A percentile compares a stretch with the other conserved stretches of the same genome.
Conservation (phyloP, 2,113 vertebrate species). For the Bubo scandiacus region DNA sequence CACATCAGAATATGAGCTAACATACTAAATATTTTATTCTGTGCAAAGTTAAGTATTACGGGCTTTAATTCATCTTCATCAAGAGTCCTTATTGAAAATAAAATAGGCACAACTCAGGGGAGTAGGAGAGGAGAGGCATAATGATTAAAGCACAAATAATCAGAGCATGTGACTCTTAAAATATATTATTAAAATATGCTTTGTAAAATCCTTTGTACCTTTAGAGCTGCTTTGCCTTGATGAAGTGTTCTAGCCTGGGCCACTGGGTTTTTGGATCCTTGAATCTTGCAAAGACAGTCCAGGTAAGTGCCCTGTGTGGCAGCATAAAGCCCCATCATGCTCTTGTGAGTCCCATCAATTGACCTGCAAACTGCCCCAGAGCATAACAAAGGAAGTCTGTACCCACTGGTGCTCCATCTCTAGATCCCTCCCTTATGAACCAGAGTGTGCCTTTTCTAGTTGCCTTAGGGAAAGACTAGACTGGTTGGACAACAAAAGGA, state of each 20-base stretch:
- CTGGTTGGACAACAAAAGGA: fast-evolving
- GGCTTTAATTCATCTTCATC: conserved; percentile 25
- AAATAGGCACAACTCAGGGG: background rate
- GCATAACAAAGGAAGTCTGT: background rate
- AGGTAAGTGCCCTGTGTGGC: too few relatives aligned
- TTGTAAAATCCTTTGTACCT: background rate
- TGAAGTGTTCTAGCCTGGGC: background rate
- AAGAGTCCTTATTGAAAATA: background rate
- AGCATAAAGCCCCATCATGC: background rate
- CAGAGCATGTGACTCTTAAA: background rate
- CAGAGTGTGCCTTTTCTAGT: background rate
- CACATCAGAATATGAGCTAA: background rate
- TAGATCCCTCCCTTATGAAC: background rate
- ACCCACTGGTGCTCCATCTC: fast-evolving
- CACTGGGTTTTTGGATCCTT: background rate
- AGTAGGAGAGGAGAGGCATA: background rate
- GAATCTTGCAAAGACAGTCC: background rate
- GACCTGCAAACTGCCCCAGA: too few relatives aligned
- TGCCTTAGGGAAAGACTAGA: background rate
- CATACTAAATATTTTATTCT: conserved; percentile 16
- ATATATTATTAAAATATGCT: background rate
- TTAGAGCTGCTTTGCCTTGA: background rate
- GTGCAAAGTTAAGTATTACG: background rate
- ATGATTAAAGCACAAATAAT: conserved; percentile 19
- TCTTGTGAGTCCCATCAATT: background rate